These are phyloP conservation scores for Ciona savignyi DNA, from an alignment of 23 tunicate genomes.

Conservation along the genomic window DNA sequence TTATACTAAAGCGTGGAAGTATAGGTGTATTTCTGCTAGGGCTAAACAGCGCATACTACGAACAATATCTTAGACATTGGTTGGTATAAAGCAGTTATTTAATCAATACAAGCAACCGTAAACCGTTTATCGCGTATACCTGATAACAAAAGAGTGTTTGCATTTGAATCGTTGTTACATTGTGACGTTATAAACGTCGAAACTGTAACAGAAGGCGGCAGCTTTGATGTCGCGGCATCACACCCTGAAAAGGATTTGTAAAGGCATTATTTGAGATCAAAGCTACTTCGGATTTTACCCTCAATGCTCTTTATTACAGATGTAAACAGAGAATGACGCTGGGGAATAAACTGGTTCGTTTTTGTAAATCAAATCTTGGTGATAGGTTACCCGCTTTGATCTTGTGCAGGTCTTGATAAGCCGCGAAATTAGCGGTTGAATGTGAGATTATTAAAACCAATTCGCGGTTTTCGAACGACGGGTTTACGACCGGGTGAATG, in stretches of 20 bases:
- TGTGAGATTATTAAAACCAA: neutral
- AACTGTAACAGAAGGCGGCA: slow-evolving; percentile 1
- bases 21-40: too few relatives aligned
- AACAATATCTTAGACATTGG: too few relatives aligned
- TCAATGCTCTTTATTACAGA: neutral
- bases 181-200: neutral
- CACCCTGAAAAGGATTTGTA: neutral
- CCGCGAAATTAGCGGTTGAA: neutral
- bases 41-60: too few relatives aligned
- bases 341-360: neutral
- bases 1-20: too few relatives aligned
- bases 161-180: neutral
- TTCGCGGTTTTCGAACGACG: neutral
- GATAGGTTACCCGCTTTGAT: neutral
- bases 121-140: neutral
- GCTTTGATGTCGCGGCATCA: neutral
- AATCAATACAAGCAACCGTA: too few relatives aligned
- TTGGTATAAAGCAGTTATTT: too few relatives aligned
- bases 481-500: neutral
- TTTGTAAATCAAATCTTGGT: neutral
- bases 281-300: neutral
- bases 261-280: neutral
- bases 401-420: neutral
- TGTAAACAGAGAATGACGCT: neutral
- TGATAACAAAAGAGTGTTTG: neutral